Percentiles rank a stretch among this genome's conserved stretches.
Evolutionary conservation across 2,888 invertebrate genomes (phyloP).

Genomic region (Aethes cnicana): DNA sequence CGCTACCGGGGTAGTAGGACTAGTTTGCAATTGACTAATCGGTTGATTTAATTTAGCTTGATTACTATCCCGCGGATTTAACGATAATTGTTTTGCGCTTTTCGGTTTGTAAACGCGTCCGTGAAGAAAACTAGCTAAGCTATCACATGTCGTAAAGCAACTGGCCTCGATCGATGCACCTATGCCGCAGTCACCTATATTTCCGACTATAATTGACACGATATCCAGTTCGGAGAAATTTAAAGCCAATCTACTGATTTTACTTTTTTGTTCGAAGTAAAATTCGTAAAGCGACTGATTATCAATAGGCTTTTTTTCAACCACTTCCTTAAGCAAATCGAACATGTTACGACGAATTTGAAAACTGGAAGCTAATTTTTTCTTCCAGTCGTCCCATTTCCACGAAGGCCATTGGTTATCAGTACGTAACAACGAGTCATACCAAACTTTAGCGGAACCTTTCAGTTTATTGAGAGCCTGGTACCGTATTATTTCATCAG

Average conservation of each 20-base stretch:
- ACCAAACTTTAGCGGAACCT: slow-evolving; percentile 34
- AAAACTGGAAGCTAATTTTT: slow-evolving; percentile 27
- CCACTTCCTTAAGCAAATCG: slow-evolving; percentile 6
- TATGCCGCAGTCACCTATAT: slow-evolving; percentile 32
- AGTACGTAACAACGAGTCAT: slow-evolving; percentile 31
- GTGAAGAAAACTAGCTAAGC: slow-evolving; percentile 4
- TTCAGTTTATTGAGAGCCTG: slow-evolving; percentile 33
- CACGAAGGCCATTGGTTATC: slow-evolving; percentile 28
- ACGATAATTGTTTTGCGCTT: background rate
- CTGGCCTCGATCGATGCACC: slow-evolving; percentile 34
- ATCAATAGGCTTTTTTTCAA: slow-evolving; percentile 28
- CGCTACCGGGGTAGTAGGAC: background rate
- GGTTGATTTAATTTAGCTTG: background rate
- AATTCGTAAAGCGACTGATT: slow-evolving; percentile 37
- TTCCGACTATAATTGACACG: slow-evolving; percentile 36
- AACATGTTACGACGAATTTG: slow-evolving; percentile 22
- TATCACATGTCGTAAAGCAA: slow-evolving; percentile 25
- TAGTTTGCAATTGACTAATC: background rate
- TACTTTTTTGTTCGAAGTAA: slow-evolving; percentile 36
- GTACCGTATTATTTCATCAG: slow-evolving; percentile 20
- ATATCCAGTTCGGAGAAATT: slow-evolving; percentile 33
- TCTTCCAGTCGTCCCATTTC: slow-evolving; percentile 32
- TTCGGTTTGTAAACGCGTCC: background rate
- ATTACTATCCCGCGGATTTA: too few species aligned
- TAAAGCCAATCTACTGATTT: slow-evolving; percentile 30